A percentile compares a stretch with the other conserved stretches of the same genome.
Evolutionary conservation across 2,888 invertebrate genomes (phyloP).

Genomic region (Dioctria rufipes): DNA sequence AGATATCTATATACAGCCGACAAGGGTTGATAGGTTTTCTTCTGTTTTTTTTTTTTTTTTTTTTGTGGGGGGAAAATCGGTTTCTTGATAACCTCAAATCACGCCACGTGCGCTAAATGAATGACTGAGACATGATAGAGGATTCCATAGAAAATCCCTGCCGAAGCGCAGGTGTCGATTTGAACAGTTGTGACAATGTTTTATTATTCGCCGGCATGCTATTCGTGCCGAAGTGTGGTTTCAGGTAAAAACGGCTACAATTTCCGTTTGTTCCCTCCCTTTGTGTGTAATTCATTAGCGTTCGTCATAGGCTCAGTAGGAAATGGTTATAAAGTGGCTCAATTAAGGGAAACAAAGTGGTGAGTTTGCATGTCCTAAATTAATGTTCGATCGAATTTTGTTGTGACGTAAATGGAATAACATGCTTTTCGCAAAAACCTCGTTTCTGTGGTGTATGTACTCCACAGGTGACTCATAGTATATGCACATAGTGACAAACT

Average conservation of each 20-base stretch:
- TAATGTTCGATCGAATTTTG: slow-evolving; percentile 35
- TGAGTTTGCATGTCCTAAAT: slow-evolving; percentile 44
- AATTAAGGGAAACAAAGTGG: slow-evolving; percentile 49
- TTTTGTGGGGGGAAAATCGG: slow-evolving; percentile 19
- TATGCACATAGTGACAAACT: not conserved
- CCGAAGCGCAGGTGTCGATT: slow-evolving; percentile 47
- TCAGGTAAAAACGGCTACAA: slow-evolving; percentile 4
- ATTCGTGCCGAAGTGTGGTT: slow-evolving; percentile 8
- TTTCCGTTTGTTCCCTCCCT: slow-evolving; percentile 28
- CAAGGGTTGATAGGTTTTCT: slow-evolving; percentile 37
- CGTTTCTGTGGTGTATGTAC: not conserved
- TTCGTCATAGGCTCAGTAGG: slow-evolving; percentile 38
- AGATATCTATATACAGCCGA: slow-evolving; percentile 10
- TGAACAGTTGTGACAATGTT: slow-evolving; percentile 33
- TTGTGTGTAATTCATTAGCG: slow-evolving; percentile 42
- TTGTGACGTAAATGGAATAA: not conserved
- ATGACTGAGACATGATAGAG: not conserved
- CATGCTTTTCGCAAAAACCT: not conserved
- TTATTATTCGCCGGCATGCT: slow-evolving; percentile 32
- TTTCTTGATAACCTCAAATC: slow-evolving; percentile 39
- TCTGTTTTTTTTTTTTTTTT: too few relatives aligned
- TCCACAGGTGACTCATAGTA: slow-evolving; percentile 47
- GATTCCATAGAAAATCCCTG: slow-evolving; percentile 17
- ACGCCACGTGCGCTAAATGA: slow-evolving; percentile 27
- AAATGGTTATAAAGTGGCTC: slow-evolving; percentile 52